Evolutionary conservation across 2,113 vertebrate species (phyloP).

Genomic region (Gnathonemus longibarbis): DNA sequence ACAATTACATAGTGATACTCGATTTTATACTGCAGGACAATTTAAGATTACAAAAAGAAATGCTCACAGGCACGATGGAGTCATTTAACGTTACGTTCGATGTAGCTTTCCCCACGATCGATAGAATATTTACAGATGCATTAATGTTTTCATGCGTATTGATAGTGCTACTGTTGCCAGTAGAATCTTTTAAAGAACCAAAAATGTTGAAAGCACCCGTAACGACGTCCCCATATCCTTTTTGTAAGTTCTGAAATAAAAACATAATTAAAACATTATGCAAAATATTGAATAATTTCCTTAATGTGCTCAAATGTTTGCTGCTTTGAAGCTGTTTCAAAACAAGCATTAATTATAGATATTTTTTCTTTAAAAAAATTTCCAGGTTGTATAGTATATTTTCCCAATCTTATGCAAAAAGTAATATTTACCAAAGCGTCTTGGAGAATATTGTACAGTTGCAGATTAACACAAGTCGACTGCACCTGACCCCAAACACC

Average conservation of each 20-base stretch:
- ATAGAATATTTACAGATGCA: conserved; percentile 26
- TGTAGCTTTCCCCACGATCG: neutral
- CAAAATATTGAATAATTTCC: neutral
- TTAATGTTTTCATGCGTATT: conserved; percentile 37
- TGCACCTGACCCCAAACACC: neutral
- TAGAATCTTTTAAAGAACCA: conserved; percentile 10
- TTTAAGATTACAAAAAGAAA: neutral
- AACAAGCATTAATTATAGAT: neutral
- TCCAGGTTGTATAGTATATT: neutral
- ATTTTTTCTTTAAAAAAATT: neutral
- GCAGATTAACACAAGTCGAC: conserved; percentile 33
- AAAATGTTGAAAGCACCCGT: conserved; percentile 18
- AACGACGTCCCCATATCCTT: conserved; percentile 38
- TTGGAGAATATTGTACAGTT: neutral
- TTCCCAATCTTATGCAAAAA: neutral
- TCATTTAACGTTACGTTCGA: neutral
- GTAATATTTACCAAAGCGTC: conserved; percentile 32
- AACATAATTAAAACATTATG: neutral
- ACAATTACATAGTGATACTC: neutral
- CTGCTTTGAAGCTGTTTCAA: neutral
- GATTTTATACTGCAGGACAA: neutral
- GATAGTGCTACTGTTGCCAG: neutral
- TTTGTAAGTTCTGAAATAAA: conserved; percentile 38
- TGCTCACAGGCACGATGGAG: conserved; percentile 37
- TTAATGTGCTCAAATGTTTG: neutral